Conservation (phyloP, 2,797 vertebrate genomes). For the Spheniscus humboldti region DNA sequence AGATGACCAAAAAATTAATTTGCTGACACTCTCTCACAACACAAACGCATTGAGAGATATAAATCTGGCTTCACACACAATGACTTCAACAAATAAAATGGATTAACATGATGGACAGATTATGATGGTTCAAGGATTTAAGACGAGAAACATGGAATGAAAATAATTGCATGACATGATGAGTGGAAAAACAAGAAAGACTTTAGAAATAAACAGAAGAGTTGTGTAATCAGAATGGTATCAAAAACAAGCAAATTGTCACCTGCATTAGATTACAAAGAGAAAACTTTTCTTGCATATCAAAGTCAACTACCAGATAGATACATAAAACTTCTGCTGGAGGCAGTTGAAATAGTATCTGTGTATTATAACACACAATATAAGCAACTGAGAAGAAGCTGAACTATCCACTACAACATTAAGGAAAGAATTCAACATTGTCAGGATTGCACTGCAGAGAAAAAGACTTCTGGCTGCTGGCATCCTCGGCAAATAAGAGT, state of each 20-base stretch:
- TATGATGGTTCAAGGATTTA: constrained; percentile 3
- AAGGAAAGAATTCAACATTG: neutral
- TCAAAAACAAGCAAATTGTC: neutral
- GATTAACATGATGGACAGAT: constrained; percentile 33
- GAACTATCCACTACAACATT: neutral
- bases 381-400: neutral
- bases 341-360: neutral
- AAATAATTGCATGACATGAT: constrained; percentile 5
- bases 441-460: neutral
- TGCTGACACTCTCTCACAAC: neutral
- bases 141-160: constrained; percentile 42
- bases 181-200: neutral
- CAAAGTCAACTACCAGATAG: neutral
- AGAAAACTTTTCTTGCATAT: neutral
- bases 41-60: constrained; percentile 67
- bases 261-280: neutral
- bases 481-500: neutral
- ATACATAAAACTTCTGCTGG: neutral
- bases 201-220: neutral
- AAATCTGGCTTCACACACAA: constrained; percentile 31
- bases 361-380: neutral
- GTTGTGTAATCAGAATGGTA: neutral
- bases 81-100: constrained; percentile 43
- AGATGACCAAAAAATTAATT: neutral
- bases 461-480: neutral